phyloP scores from a whole-genome alignment of 2,797 vertebrate genomes.

The Microcaecilia unicolor region DNA sequence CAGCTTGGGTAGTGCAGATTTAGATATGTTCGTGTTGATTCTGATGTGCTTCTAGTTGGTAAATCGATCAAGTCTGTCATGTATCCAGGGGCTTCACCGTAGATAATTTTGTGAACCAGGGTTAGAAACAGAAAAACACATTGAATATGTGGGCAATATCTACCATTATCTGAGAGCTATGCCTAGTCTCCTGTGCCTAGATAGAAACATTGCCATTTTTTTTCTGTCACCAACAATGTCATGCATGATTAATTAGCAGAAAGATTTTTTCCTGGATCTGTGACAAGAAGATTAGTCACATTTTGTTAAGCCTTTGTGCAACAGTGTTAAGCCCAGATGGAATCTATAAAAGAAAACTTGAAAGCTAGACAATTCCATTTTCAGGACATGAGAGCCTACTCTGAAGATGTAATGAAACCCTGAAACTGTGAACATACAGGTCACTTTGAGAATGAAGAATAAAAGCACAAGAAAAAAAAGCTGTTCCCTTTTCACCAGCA shows the following conservation, averaged over 20 bases:
- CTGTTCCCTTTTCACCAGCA: constrained; percentile 10
- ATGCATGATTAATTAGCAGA: neutral
- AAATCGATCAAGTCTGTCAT: too few relatives aligned
- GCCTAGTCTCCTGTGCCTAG: too few relatives aligned
- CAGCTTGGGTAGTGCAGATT: too few relatives aligned
- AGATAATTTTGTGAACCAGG: too few relatives aligned
- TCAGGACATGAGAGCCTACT: constrained; percentile 1
- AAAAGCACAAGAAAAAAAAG: constrained; percentile 7
- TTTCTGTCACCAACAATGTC: neutral
- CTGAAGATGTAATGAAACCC: constrained; percentile 19
- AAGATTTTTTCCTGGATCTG: neutral
- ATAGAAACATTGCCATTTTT: too few relatives aligned
- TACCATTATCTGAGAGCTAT: too few relatives aligned
- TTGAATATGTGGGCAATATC: too few relatives aligned
- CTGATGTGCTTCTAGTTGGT: too few relatives aligned
- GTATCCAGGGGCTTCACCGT: too few relatives aligned
- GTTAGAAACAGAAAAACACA: too few relatives aligned
- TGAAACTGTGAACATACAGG: neutral
- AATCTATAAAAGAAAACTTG: constrained; percentile 2
- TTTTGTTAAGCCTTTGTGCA: neutral
- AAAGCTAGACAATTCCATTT: constrained; percentile 5
- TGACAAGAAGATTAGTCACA: neutral
- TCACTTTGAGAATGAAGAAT: constrained; percentile 11
- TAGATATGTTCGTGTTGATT: too few relatives aligned
- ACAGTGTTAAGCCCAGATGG: constrained; percentile 2